phyloP scores from a whole-genome alignment of 2,113 vertebrate species.

The Semicossyphus pulcher region DNA sequence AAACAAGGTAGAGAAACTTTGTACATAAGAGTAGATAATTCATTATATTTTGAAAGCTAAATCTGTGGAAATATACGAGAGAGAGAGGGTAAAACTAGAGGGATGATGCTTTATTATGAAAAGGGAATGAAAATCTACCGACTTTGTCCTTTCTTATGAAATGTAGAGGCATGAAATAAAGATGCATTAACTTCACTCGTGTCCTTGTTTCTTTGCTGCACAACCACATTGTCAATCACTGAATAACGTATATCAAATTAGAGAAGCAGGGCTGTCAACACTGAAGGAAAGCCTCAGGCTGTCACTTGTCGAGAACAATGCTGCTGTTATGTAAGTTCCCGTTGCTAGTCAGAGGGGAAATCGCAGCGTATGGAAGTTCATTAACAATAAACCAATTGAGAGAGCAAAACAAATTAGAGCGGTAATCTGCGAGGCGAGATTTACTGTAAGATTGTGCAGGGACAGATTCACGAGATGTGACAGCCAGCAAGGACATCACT shows the following conservation, averaged over 20 bases:
- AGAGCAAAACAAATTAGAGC: slow-evolving; percentile 34
- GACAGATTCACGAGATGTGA: background rate
- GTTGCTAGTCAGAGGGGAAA: slow-evolving; percentile 33
- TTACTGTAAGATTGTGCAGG: slow-evolving; percentile 1
- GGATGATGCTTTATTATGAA: slow-evolving; percentile 73
- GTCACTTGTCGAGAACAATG: slow-evolving; percentile 1
- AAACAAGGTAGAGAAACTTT: slow-evolving; percentile 79
- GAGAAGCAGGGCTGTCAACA: background rate
- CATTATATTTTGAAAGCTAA: slow-evolving; percentile 74
- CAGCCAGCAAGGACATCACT: background rate
- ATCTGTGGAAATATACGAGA: slow-evolving; percentile 50
- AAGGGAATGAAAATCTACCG: slow-evolving; percentile 70
- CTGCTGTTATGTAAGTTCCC: slow-evolving; percentile 29
- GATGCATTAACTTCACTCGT: slow-evolving; percentile 77
- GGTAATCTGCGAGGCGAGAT: slow-evolving; percentile 25
- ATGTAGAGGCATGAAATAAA: slow-evolving; percentile 85
- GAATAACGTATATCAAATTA: background rate
- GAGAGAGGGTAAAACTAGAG: slow-evolving; percentile 63
- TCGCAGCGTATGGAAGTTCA: slow-evolving; percentile 26
- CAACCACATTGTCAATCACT: slow-evolving; percentile 9
- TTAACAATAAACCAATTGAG: slow-evolving; percentile 47
- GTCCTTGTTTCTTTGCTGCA: slow-evolving; percentile 38
- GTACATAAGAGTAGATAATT: slow-evolving; percentile 83
- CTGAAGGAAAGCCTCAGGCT: background rate
- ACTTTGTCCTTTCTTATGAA: slow-evolving; percentile 81